A percentile compares a stretch with the other conserved stretches of the same genome.
Conservation (phyloP, 2,113 vertebrate genomes). For the Myxocyprinus asiaticus region DNA sequence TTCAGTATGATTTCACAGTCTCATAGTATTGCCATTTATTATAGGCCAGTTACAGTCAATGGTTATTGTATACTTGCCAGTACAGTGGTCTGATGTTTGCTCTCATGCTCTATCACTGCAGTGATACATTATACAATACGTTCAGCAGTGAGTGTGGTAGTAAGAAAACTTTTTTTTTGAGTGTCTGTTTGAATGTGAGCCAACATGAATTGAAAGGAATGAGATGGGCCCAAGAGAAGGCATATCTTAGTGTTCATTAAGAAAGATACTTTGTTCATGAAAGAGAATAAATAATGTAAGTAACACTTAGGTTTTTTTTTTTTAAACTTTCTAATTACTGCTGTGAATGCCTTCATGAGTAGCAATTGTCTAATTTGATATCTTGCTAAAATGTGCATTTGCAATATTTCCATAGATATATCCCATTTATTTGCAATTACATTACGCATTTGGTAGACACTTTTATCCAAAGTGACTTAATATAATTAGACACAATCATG, state of each 20-base stretch:
- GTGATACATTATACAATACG: neutral
- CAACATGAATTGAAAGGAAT: constrained; percentile 20
- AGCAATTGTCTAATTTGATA: neutral
- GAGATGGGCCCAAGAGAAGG: constrained; percentile 1
- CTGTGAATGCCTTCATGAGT: neutral
- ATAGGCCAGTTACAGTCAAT: neutral
- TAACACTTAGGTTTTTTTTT: neutral
- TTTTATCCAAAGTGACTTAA: too few relatives aligned
- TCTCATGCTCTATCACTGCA: neutral
- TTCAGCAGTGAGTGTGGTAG: neutral
- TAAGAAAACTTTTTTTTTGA: neutral
- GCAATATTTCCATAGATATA: neutral
- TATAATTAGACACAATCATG: too few relatives aligned
- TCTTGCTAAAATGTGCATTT: neutral
- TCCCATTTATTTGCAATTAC: neutral
- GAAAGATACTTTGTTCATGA: constrained; percentile 3
- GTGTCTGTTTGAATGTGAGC: constrained; percentile 15
- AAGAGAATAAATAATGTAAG: neutral
- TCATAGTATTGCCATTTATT: neutral
- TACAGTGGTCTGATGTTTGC: neutral
- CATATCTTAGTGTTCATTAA: constrained; percentile 13
- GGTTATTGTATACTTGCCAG: too few relatives aligned
- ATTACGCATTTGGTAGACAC: neutral
- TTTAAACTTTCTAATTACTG: neutral
- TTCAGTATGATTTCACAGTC: too few relatives aligned